Evolutionary conservation across 2,797 vertebrate genomes (phyloP).

Genomic region (Pangasius krempfi): DNA sequence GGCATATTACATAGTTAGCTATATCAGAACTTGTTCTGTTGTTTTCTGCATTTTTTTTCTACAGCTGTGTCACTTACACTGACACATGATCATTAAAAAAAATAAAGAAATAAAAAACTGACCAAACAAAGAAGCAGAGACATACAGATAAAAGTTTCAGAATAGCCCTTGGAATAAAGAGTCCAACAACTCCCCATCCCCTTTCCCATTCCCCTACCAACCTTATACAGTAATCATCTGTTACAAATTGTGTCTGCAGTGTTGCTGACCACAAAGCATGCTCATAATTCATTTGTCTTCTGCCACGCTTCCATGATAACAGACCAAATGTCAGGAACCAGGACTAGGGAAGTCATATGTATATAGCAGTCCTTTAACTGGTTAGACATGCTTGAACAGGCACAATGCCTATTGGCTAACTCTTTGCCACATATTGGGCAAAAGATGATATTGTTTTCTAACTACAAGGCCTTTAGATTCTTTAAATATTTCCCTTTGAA

Average conservation of each 20-base stretch:
- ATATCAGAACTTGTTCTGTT: conserved; percentile 59
- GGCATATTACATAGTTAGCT: conserved; percentile 50
- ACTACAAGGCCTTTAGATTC: neutral
- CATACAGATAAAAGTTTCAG: conserved; percentile 71
- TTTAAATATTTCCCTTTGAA: conserved; percentile 30
- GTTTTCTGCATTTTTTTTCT: conserved; percentile 56
- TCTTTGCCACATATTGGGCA: conserved; percentile 27
- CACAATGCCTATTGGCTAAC: conserved; percentile 23
- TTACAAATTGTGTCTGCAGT: conserved; percentile 56
- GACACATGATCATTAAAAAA: conserved; percentile 54
- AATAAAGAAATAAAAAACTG: conserved; percentile 48
- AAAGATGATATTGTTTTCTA: conserved; percentile 11
- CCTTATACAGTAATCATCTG: conserved; percentile 64
- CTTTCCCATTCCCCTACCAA: conserved; percentile 39
- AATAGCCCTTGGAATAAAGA: conserved; percentile 82
- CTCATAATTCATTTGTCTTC: conserved; percentile 48
- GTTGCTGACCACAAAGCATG: conserved; percentile 50
- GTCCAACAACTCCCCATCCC: conserved; percentile 60
- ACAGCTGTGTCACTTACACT: conserved; percentile 63
- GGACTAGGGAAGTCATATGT: conserved; percentile 13
- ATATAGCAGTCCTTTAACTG: conserved; percentile 30
- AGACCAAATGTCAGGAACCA: conserved; percentile 24
- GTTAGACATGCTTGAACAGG: conserved; percentile 49
- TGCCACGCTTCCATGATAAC: conserved; percentile 37
- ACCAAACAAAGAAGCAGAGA: conserved; percentile 72